Conservation (phyloP, 2,113 vertebrate genomes). For the Gymnogyps californianus region DNA sequence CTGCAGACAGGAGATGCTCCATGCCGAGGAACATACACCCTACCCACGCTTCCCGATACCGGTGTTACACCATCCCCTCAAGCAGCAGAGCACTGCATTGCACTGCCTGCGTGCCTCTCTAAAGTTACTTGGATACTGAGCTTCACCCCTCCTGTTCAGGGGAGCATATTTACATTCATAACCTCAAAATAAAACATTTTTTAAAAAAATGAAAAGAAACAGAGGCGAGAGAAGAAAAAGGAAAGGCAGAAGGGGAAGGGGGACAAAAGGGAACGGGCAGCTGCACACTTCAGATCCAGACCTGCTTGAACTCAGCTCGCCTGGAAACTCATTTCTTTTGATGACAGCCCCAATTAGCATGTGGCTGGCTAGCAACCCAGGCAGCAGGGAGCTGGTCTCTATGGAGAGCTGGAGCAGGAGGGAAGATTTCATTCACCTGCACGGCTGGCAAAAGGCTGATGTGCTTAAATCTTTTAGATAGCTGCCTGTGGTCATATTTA, state of each 20-base stretch:
- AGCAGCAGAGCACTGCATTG: not conserved
- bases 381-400: not conserved
- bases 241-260: not conserved
- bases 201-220: not conserved
- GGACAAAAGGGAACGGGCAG: not conserved
- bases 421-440: not conserved
- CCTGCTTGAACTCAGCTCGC: not conserved
- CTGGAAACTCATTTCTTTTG: not conserved
- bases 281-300: not conserved
- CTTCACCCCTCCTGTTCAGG: not conserved
- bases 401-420: not conserved
- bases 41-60: accelerated
- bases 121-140: not conserved
- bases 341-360: not conserved
- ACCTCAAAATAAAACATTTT: not conserved
- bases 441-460: not conserved
- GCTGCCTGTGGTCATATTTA: not conserved
- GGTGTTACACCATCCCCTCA: not conserved
- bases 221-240: not conserved
- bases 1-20: not conserved
- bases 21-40: not conserved
- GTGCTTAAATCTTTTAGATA: not conserved
- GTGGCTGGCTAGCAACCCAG: not conserved
- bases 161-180: not conserved
- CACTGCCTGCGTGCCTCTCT: not conserved